Percentiles rank a stretch among this genome's conserved stretches.
Evolutionary conservation across 2,888 invertebrate genomes (phyloP).

Genomic region (Brachypterus glaber): DNA sequence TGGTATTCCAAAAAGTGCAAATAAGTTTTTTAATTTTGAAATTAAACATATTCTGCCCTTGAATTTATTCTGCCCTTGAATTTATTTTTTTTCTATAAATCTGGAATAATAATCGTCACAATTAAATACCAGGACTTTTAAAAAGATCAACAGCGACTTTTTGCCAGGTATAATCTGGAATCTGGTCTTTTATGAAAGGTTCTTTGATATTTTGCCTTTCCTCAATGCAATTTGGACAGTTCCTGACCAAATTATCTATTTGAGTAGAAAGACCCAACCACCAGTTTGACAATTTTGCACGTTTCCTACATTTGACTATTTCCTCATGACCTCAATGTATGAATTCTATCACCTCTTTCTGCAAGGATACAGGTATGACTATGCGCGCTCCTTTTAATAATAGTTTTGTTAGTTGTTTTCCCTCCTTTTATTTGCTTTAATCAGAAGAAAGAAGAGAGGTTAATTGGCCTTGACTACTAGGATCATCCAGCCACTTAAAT

Average conservation of each 20-base stretch:
- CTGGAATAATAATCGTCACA: background rate
- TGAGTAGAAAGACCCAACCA: background rate
- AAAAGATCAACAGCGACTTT: too few species aligned
- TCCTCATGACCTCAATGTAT: conserved; percentile 7
- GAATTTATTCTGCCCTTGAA: too few species aligned
- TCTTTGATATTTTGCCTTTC: background rate
- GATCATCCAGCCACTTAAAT: too few species aligned
- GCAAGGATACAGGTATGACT: conserved; percentile 1
- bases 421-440: too few species aligned
- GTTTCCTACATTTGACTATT: conserved; percentile 4
- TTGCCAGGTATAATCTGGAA: too few species aligned
- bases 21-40: too few species aligned
- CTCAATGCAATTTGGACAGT: too few species aligned
- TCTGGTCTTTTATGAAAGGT: background rate
- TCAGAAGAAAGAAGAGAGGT: background rate
- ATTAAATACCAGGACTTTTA: too few species aligned
- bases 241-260: too few species aligned
- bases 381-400: conserved; percentile 5
- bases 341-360: background rate
- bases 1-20: too few species aligned
- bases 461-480: conserved; percentile 3
- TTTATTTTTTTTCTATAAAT: background rate
- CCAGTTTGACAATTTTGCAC: background rate
- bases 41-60: too few species aligned
- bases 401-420: too few species aligned